phyloP scores from a whole-genome alignment of 2,113 vertebrate species.

The Terrapene triunguis region DNA sequence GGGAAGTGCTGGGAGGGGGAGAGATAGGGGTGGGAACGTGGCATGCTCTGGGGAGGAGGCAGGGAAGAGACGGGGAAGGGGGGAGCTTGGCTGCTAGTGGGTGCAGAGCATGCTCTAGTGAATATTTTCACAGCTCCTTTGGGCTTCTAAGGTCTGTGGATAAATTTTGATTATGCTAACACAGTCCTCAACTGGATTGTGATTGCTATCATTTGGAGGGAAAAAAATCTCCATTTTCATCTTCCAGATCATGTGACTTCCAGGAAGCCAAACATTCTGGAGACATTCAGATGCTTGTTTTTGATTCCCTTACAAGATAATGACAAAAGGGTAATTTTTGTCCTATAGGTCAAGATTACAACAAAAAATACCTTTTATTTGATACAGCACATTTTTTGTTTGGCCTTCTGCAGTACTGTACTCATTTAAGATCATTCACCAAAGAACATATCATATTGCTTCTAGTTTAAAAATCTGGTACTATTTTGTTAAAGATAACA shows the following conservation, averaged over 20 bases:
- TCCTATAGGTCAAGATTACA: neutral
- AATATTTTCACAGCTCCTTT: neutral
- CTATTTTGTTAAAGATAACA: neutral
- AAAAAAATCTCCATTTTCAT: neutral
- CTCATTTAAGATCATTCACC: neutral
- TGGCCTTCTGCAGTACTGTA: neutral
- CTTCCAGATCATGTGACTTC: neutral
- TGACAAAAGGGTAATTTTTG: neutral
- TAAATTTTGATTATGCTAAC: neutral
- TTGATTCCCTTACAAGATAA: neutral
- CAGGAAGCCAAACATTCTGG: neutral
- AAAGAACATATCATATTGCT: neutral
- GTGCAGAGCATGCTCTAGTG: neutral
- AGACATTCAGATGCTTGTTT: rapidly evolving
- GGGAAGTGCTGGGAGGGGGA: no score
- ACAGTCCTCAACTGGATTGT: neutral
- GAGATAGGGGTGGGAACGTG: no score
- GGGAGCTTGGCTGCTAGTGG: no score
- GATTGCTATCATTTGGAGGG: neutral
- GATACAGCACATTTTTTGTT: neutral
- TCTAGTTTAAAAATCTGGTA: neutral
- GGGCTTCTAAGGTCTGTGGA: neutral
- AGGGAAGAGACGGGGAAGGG: no score
- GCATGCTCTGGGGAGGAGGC: no score
- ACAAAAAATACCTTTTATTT: neutral